Evolutionary conservation across 2,797 vertebrate species (phyloP).

Genomic region (Intellagama lesueurii): DNA sequence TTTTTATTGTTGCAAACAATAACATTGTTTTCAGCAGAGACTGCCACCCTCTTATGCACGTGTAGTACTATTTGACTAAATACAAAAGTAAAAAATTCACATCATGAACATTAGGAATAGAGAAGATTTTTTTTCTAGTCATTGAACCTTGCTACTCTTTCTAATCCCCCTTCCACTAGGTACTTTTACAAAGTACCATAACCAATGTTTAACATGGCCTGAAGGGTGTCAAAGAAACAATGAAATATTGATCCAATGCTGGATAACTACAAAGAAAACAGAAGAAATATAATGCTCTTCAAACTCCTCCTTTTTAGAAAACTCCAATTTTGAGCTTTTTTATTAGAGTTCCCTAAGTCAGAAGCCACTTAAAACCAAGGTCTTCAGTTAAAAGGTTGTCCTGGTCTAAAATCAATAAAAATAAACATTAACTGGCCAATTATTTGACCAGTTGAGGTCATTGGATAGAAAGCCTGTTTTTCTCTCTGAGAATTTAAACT

Average conservation of each 20-base stretch:
- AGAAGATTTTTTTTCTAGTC: too few species aligned
- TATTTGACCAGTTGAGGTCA: background rate
- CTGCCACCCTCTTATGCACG: too few species aligned
- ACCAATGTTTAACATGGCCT: background rate
- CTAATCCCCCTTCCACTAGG: too few species aligned
- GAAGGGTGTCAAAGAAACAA: slow-evolving; percentile 21
- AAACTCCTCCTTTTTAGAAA: background rate
- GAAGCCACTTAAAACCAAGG: background rate
- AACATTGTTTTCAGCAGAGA: too few species aligned
- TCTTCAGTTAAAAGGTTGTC: background rate
- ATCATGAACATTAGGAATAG: too few species aligned
- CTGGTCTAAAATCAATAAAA: slow-evolving; percentile 8
- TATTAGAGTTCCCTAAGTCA: background rate
- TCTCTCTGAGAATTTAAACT: background rate
- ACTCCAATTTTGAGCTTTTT: rapidly evolving
- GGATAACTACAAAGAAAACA: slow-evolving; percentile 2
- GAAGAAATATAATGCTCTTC: slow-evolving; percentile 18
- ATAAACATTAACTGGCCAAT: background rate
- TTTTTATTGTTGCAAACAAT: too few species aligned
- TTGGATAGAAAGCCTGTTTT: background rate
- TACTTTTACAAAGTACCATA: background rate
- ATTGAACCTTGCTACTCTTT: too few species aligned
- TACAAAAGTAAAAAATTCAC: too few species aligned
- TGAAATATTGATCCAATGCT: background rate
- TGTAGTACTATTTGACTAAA: too few species aligned